phyloP scores from a whole-genome alignment of 2,888 invertebrate species.

The Lapara coniferarum region DNA sequence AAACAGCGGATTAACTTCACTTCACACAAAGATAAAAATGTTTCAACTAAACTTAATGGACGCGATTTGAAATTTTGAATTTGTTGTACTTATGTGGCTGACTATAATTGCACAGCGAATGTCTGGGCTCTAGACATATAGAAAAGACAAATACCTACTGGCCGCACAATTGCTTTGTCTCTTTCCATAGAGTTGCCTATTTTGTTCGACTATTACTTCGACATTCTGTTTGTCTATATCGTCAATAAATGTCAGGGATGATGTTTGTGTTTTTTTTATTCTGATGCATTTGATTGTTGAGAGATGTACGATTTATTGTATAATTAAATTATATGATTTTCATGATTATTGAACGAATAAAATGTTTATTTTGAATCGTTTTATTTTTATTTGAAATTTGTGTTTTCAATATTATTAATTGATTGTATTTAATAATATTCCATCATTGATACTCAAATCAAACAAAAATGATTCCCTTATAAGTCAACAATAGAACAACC shows the following conservation, averaged over 20 bases:
- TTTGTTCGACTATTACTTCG: no score
- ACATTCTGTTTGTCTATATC: neutral
- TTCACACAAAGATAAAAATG: no score
- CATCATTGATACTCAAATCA: neutral
- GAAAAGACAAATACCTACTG: no score
- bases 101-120: no score
- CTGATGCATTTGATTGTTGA: constrained; percentile 28
- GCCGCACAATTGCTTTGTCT: no score
- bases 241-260: neutral
- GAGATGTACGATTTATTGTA: constrained; percentile 20
- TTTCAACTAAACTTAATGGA: no score
- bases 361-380: neutral
- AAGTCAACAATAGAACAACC: neutral
- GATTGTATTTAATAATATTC: no score
- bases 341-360: constrained; percentile 18
- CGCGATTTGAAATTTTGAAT: no score
- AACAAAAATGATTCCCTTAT: neutral
- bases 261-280: constrained; percentile 1
- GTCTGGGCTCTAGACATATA: no score
- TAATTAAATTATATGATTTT: constrained; percentile 10
- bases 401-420: neutral
- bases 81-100: no score
- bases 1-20: no score
- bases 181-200: no score
- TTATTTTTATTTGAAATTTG: neutral